A percentile compares a stretch with the other conserved stretches of the same genome.
Conservation (phyloP, 2,797 vertebrate species). For the Platalea minor region DNA sequence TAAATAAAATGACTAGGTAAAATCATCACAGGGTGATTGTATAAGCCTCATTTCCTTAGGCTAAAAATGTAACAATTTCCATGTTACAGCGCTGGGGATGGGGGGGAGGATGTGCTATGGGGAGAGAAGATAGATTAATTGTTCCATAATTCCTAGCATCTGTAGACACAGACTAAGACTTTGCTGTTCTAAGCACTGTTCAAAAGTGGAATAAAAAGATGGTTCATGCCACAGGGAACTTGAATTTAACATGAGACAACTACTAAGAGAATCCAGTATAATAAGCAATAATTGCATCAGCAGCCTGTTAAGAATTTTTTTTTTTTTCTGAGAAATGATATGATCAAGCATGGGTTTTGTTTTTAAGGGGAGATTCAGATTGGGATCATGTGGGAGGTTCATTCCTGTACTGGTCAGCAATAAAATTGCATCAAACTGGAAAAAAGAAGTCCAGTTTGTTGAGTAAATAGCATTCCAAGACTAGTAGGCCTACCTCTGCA, state of each 20-base stretch:
- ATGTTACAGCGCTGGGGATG: neutral
- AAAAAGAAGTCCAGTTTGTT: neutral
- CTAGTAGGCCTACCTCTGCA: conserved; percentile 33
- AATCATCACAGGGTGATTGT: neutral
- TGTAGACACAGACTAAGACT: neutral
- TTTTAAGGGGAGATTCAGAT: neutral
- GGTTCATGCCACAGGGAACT: neutral
- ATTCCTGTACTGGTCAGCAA: neutral
- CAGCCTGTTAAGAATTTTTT: neutral
- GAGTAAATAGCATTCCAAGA: conserved; percentile 16
- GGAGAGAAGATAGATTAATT: neutral
- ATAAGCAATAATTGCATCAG: neutral
- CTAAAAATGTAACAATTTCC: conserved; percentile 22
- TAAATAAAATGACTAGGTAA: neutral
- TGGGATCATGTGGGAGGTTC: neutral
- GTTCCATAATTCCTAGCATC: neutral
- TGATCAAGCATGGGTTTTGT: neutral
- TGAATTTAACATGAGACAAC: conserved; percentile 19
- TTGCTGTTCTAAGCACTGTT: neutral
- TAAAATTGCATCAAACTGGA: conserved; percentile 29
- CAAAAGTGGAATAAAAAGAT: neutral
- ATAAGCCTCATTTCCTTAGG: conserved; percentile 13
- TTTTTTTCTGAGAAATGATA: neutral
- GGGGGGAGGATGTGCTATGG: neutral
- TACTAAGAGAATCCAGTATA: neutral